Evolutionary conservation across 2,113 vertebrate species (phyloP), one percentile per base, ranked within the genome.

Genomic region (Urocolius indicus): DNA sequence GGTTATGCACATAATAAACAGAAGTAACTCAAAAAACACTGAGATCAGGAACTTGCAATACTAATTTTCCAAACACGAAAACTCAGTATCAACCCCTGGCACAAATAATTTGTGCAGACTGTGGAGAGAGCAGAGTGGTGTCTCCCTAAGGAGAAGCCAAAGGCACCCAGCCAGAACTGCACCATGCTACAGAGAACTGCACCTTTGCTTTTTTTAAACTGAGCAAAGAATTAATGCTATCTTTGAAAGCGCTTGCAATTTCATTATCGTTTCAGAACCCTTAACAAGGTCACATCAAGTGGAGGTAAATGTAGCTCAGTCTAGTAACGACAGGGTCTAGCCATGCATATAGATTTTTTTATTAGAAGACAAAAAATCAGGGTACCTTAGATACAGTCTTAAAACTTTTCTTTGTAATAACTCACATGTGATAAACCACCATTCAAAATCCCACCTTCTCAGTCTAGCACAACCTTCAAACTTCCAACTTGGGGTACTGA

Each of bases 121-220:
- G 34, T 24, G 13, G n/a, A 27, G n/a, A 16, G 1, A 32, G 2
- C 45, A 51, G 5, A 4, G 2, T 30, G 23, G 10, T 5, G 11
- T 32, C 18, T 59, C 41, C 45, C 8, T 9, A 2, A 0, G 3
- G 26, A 4, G 38, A 59, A 81, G 6, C 22, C 46, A 45, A 58
- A 52, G 22, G 27, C 46, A 21, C 27, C 16, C 57, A 46, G 55
- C 43, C 67, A 61, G 54, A 34, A 26, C 8, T 2, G 4, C 18
- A 10, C 17, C 9, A 7, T 1, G 3, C 14, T 20, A 18, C 3
- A 3, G 32, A 59, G 51, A 84, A 13, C 18, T 20, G 23, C 4
- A 2, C 17, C 48, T 41, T 51, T 46, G 22, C 4, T 27, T 17
- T 22, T 43, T 81, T 59, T 68, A 8, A 66, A 45, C 41, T 27